Conservation (phyloP, 2,113 vertebrate genomes). For the Thunnus maccoyii region DNA sequence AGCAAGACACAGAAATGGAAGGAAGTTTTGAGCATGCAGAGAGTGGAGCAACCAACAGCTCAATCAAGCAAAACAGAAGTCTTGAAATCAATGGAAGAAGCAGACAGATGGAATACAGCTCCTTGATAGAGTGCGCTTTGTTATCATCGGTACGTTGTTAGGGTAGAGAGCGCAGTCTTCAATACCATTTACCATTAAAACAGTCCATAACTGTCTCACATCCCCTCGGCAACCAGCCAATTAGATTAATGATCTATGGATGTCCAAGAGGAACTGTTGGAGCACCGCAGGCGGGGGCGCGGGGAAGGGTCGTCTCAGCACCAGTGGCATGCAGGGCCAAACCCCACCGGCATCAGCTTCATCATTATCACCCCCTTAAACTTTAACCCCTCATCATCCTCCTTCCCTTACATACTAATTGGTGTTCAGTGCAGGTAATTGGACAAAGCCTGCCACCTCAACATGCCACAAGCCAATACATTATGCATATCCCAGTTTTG, state of each 20-base stretch:
- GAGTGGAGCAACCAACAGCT: conserved; percentile 62
- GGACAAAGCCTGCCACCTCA: conserved; percentile 71
- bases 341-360: conserved; percentile 77
- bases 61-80: conserved; percentile 78
- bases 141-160: conserved; percentile 67
- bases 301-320: conserved; percentile 54
- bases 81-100: conserved; percentile 64
- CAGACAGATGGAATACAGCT: conserved; percentile 52
- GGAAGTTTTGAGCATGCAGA: conserved; percentile 69
- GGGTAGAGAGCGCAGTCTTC: conserved; percentile 65
- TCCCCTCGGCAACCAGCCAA: conserved; percentile 81
- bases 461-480: conserved; percentile 68
- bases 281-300: conserved; percentile 53
- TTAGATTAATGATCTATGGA: conserved; percentile 86
- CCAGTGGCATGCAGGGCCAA: conserved; percentile 46
- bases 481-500: conserved; percentile 70
- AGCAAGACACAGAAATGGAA: conserved; percentile 57
- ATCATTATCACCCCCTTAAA: conserved; percentile 86
- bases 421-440: conserved; percentile 78
- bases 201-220: conserved; percentile 76
- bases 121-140: conserved; percentile 66
- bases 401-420: conserved; percentile 81
- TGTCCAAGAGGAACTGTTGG: conserved; percentile 70
- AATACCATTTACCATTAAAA: conserved; percentile 80
- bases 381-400: conserved; percentile 82